Evolutionary conservation across 2,797 vertebrate species (phyloP).

Genomic region (Cheirogaleus major): DNA sequence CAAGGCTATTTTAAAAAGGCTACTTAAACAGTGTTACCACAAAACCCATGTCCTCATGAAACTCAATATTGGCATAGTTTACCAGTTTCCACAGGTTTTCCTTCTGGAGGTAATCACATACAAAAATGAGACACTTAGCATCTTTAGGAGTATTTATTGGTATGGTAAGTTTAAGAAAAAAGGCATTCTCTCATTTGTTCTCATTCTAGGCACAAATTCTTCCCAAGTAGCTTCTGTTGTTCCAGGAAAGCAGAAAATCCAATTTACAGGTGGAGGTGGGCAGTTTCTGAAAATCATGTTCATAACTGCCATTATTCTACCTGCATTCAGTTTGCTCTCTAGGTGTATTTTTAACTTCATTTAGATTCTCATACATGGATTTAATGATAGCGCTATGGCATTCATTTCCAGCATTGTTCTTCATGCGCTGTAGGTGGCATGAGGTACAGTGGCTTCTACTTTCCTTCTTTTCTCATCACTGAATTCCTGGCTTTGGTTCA

Average conservation of each 20-base stretch:
- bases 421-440: background rate
- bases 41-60: background rate
- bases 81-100: background rate
- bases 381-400: background rate
- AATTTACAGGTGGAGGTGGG: accelerated
- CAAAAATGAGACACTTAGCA: background rate
- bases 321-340: background rate
- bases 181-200: background rate
- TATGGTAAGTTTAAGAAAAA: background rate
- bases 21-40: background rate
- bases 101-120: background rate
- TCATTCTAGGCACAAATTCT: background rate
- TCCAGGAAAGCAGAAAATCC: background rate
- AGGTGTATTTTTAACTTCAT: background rate
- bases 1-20: background rate
- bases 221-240: background rate
- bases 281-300: background rate
- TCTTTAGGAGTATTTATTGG: background rate
- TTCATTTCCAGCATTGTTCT: background rate
- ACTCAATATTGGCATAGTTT: background rate
- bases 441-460: background rate
- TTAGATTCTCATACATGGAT: background rate
- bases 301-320: background rate
- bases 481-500: background rate
- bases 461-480: background rate